Conservation (phyloP, 2,888 invertebrate genomes). For the Pseudococcus viburni region DNA sequence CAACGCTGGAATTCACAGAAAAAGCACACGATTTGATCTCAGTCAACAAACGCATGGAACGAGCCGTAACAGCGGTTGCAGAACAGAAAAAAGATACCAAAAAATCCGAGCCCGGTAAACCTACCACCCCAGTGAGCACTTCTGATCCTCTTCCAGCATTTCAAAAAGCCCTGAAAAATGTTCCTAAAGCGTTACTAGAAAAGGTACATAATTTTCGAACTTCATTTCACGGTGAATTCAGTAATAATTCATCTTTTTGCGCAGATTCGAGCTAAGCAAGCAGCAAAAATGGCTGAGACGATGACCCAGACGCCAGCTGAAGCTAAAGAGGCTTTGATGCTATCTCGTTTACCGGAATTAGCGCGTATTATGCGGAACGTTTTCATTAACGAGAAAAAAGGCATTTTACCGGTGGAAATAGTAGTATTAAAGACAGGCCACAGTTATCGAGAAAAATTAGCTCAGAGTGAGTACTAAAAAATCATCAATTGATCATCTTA, state of each 20-base stretch:
- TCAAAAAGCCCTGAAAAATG: slow-evolving; percentile 81
- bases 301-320: slow-evolving; percentile 85
- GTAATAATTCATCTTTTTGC: background rate
- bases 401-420: slow-evolving; percentile 82
- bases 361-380: slow-evolving; percentile 87
- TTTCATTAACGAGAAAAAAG: slow-evolving; percentile 90
- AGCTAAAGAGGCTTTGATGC: slow-evolving; percentile 81
- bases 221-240: background rate
- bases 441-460: slow-evolving; percentile 81
- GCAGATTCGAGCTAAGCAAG: slow-evolving; percentile 87
- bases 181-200: slow-evolving; percentile 86
- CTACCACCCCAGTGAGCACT: background rate
- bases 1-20: slow-evolving; percentile 71
- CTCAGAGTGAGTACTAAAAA: slow-evolving; percentile 72
- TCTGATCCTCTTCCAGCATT: slow-evolving; percentile 69
- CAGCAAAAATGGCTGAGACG: slow-evolving; percentile 85
- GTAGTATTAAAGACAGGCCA: slow-evolving; percentile 85
- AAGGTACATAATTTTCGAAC: slow-evolving; percentile 73
- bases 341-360: slow-evolving; percentile 86
- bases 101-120: slow-evolving; percentile 69
- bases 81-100: slow-evolving; percentile 59
- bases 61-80: slow-evolving; percentile 75
- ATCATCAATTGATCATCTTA: background rate
- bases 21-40: slow-evolving; percentile 83
- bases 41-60: slow-evolving; percentile 85